Evolutionary conservation across 2,113 vertebrate species (phyloP).

Genomic region (Strigops habroptila): DNA sequence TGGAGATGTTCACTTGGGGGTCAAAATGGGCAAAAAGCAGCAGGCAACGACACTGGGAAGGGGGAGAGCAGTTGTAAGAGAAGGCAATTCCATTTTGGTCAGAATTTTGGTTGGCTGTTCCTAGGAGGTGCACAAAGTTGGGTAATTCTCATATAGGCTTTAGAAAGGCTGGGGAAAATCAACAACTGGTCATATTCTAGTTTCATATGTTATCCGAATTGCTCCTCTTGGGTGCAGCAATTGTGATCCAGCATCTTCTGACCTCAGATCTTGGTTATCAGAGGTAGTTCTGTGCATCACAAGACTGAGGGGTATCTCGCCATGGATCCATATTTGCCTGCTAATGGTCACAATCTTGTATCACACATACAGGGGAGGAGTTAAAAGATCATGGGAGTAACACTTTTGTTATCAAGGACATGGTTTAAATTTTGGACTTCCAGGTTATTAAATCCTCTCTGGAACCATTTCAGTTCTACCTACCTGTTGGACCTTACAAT

Average conservation of each 20-base stretch:
- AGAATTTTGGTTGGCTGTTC: not conserved
- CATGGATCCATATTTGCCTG: not conserved
- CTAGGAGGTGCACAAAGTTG: not conserved
- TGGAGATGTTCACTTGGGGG: not conserved
- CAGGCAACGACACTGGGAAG: not conserved
- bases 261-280: not conserved
- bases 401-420: not conserved
- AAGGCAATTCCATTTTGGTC: not conserved
- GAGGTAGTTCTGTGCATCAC: not conserved
- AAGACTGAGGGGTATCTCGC: not conserved
- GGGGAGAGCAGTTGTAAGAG: not conserved
- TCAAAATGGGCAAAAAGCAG: not conserved
- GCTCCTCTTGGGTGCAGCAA: not conserved
- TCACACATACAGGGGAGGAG: not conserved
- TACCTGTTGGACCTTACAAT: not conserved
- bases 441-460: not conserved
- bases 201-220: not conserved
- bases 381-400: not conserved
- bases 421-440: not conserved
- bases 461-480: not conserved
- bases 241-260: not conserved
- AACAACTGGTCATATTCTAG: not conserved
- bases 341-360: not conserved
- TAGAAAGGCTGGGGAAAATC: not conserved
- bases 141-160: not conserved